Conservation (phyloP, 2,113 vertebrate species). For the Mormyrus iriodes region DNA sequence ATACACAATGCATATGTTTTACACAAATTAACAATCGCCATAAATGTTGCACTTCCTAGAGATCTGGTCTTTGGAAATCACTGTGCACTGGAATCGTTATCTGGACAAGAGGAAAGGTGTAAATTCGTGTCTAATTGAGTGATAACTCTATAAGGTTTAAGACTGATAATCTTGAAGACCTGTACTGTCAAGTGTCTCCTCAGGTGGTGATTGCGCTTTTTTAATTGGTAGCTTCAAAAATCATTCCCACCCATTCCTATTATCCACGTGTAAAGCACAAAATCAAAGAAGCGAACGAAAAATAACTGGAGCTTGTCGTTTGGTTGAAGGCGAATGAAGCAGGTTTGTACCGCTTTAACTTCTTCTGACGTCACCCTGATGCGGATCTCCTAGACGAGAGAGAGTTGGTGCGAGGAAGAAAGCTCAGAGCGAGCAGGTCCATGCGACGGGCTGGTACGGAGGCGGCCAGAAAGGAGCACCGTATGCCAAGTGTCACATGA, state of each 20-base stretch:
- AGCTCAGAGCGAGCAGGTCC: constrained; percentile 25
- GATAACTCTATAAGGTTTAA: not conserved
- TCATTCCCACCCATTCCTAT: not conserved
- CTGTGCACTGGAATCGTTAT: not conserved
- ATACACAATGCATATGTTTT: not conserved
- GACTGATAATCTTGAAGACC: not conserved
- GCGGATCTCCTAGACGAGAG: constrained; percentile 33
- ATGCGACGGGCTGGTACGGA: not conserved
- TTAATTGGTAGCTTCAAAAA: not conserved
- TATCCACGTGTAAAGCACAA: not conserved
- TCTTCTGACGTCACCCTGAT: constrained; percentile 44
- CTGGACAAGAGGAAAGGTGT: not conserved
- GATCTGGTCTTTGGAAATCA: not conserved
- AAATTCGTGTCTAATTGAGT: not conserved
- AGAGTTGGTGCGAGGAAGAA: constrained; percentile 24
- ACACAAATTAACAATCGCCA: not conserved
- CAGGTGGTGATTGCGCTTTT: not conserved
- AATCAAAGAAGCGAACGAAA: not conserved
- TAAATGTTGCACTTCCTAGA: not conserved
- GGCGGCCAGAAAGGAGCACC: not conserved
- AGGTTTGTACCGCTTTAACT: constrained; percentile 33
- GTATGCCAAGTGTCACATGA: not conserved
- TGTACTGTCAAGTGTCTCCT: not conserved
- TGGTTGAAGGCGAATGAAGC: not conserved
- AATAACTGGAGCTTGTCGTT: not conserved